Conservation (phyloP, 1,140 invertebrate genomes). For the Panulirus ornatus region DNA sequence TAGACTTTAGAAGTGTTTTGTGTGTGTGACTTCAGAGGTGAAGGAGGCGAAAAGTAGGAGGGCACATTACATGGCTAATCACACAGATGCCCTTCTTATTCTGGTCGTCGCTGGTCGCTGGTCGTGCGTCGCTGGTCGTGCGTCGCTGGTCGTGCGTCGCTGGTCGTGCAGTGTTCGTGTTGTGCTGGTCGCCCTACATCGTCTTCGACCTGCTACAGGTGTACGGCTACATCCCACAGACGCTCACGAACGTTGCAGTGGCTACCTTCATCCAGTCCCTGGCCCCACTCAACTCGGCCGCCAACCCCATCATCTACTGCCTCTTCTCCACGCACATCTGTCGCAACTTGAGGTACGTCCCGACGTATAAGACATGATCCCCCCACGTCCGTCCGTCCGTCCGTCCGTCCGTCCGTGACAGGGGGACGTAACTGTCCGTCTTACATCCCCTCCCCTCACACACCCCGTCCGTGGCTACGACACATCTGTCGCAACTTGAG, state of each 20-base stretch:
- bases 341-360: slow-evolving; percentile 90
- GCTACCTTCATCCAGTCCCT: slow-evolving; percentile 95
- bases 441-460: slow-evolving; percentile 95
- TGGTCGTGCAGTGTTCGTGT: slow-evolving; percentile 92
- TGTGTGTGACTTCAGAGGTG: too few relatives aligned
- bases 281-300: slow-evolving; percentile 94
- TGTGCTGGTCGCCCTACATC: slow-evolving; percentile 98
- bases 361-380: too few relatives aligned
- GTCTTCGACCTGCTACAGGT: slow-evolving; percentile 95
- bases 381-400: neutral
- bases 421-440: too few relatives aligned
- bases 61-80: too few relatives aligned
- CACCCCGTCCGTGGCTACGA: slow-evolving; percentile 94
- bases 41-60: too few relatives aligned
- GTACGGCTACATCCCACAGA: slow-evolving; percentile 89
- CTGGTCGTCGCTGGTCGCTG: too few relatives aligned
- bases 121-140: too few relatives aligned
- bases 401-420: too few relatives aligned
- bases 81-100: too few relatives aligned
- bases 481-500: slow-evolving; percentile 91
- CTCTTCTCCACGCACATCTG: slow-evolving; percentile 95
- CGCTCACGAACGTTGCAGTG: slow-evolving; percentile 89
- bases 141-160: too few relatives aligned
- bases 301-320: slow-evolving; percentile 97
- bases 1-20: too few relatives aligned